Base-by-base conservation (phyloP, 2,113 vertebrate genomes). In the Salvelinus fontinalis region DNA sequence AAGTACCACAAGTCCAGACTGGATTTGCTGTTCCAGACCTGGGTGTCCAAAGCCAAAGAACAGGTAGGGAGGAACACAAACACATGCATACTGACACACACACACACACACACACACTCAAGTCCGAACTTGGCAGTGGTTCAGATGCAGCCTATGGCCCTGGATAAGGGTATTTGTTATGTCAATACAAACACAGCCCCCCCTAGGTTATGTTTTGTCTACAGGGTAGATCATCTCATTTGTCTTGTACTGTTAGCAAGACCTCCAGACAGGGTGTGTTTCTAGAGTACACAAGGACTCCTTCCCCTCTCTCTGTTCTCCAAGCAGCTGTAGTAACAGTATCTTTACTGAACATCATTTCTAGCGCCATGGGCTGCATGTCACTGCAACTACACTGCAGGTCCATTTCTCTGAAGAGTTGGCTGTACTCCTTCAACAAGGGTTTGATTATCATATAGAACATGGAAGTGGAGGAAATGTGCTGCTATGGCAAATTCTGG, bases 1-100 rank as follows among this genome's bases (percentile, higher is more conserved):
- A 97, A 96, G 80, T 98, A 98, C 87, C 98, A 99, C 86, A 91
- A 73, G 77, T 94, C 94, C 54, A 93, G 98, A 60, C 84, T 99
- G 88, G 94, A 93, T 79, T 86, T 99, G 86, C 95, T 99, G 3
- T 92, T 97, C 24, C 94, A 95, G 74, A 99, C 98, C 34, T 99
- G 98, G 98, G 95, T 98, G 84, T 97, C 97, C 14, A 89, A 80
- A 77, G 96, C 96, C 1, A 92, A 92, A 54, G 92, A 91, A 26
- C 95, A 97, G 95, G 97, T 99, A 90, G 90, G 88, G 13, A 26
- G 31, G 69, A 24, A 22, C 34, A 44, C 14, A 34, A 0, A 31
- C 29, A 5, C 24, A 64, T 2, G 2, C 20, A 64, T 8, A 26
- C 60, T 26, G 1, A 24, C 18, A 64, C n/a, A 64, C n/a, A 64